Conservation (phyloP, 2,797 vertebrate genomes). For the Pseudochirops cupreus region DNA sequence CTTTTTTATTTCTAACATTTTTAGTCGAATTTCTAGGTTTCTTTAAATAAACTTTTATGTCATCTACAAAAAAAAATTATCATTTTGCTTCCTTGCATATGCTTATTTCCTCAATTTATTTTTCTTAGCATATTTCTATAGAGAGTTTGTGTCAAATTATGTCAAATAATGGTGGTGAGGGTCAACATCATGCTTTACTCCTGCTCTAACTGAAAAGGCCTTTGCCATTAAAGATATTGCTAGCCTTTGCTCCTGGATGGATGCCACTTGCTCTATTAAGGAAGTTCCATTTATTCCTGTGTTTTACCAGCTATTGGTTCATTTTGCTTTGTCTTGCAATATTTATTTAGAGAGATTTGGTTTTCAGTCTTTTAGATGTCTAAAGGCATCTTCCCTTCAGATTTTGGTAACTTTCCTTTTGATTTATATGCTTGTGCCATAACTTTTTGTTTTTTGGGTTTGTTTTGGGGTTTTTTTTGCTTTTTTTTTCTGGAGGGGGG, state of each 20-base stretch:
- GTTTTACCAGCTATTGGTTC: not conserved
- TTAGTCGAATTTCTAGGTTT: not conserved
- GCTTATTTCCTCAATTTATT: not conserved
- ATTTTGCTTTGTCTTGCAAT: not conserved
- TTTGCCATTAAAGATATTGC: not conserved
- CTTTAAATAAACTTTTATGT: not conserved
- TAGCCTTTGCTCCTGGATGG: not conserved
- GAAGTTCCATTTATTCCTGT: too few species aligned
- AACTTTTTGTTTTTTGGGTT: too few species aligned
- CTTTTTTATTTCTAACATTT: not conserved
- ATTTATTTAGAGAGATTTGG: not conserved
- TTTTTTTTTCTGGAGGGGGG: too few species aligned
- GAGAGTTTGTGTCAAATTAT: not conserved
- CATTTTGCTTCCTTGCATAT: not conserved
- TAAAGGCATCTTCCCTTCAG: not conserved
- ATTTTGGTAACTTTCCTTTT: not conserved
- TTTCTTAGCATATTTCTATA: not conserved
- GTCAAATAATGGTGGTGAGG: not conserved
- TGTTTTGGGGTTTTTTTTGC: too few species aligned
- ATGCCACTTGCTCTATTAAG: not conserved
- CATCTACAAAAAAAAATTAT: not conserved
- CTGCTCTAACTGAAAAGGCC: not conserved
- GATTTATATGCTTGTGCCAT: not conserved
- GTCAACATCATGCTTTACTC: not conserved
- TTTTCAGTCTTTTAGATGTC: not conserved